A percentile compares a stretch with the other conserved stretches of the same genome.
These are phyloP conservation scores for Agrochola litura DNA, from an alignment of 2,888 invertebrate species.

Conservation along the genomic window DNA sequence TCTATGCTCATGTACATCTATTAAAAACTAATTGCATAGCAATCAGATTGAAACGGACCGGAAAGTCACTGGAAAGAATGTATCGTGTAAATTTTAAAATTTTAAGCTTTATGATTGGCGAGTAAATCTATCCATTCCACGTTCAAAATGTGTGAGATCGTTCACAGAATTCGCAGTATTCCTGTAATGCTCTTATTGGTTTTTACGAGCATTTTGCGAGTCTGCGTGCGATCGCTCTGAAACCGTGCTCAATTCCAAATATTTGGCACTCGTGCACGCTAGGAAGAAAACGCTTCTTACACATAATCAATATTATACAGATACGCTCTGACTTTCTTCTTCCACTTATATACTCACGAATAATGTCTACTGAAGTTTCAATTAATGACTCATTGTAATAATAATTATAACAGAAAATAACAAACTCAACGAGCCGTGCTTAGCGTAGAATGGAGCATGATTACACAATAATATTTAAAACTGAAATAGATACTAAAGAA, in stretches of 20 bases:
- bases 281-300: slow-evolving; percentile 67
- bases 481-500: slow-evolving; percentile 34
- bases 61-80: slow-evolving; percentile 42
- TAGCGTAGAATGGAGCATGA: slow-evolving; percentile 73
- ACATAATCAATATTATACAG: slow-evolving; percentile 59
- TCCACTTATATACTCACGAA: slow-evolving; percentile 62
- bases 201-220: slow-evolving; percentile 57
- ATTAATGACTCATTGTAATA: slow-evolving; percentile 58
- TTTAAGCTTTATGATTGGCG: slow-evolving; percentile 17
- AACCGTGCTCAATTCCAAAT: slow-evolving; percentile 69
- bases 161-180: slow-evolving; percentile 54
- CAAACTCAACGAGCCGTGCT: slow-evolving; percentile 64
- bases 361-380: slow-evolving; percentile 56
- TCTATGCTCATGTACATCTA: slow-evolving; percentile 42
- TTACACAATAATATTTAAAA: slow-evolving; percentile 60
- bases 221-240: slow-evolving; percentile 64
- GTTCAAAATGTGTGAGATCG: slow-evolving; percentile 58
- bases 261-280: slow-evolving; percentile 82
- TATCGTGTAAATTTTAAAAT: slow-evolving; percentile 42
- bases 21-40: slow-evolving; percentile 61
- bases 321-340: slow-evolving; percentile 68
- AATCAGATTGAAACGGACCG: slow-evolving; percentile 46
- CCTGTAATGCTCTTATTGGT: slow-evolving; percentile 47
- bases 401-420: slow-evolving; percentile 51
- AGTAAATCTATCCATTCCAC: slow-evolving; percentile 59